phyloP scores from a whole-genome alignment of 2,888 invertebrate species.

The Subacronicta megacephala region DNA sequence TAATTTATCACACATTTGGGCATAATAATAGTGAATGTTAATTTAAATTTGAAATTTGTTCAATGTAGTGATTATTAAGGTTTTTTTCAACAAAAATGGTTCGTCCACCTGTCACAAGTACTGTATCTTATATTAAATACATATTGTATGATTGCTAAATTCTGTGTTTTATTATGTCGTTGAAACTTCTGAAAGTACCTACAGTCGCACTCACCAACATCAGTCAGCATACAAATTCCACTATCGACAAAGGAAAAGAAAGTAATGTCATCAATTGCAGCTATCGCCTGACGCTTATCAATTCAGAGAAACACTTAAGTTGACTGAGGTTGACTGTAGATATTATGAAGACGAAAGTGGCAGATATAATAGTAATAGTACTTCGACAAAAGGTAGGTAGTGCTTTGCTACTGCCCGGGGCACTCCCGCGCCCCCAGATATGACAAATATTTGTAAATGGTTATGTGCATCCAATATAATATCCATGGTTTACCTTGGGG shows the following conservation, averaged over 20 bases:
- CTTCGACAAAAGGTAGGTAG: too few relatives aligned
- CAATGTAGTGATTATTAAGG: slow-evolving; percentile 83
- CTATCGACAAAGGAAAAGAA: background rate
- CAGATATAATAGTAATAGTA: too few relatives aligned
- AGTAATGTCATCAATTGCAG: too few relatives aligned
- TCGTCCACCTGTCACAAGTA: slow-evolving; percentile 89
- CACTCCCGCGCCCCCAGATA: too few relatives aligned
- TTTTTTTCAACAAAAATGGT: slow-evolving; percentile 79
- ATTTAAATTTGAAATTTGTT: slow-evolving; percentile 84
- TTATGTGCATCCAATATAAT: too few relatives aligned
- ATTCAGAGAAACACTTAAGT: too few relatives aligned
- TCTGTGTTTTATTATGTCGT: slow-evolving; percentile 75
- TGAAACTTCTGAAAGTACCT: background rate
- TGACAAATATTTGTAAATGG: too few relatives aligned
- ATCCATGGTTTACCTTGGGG: too few relatives aligned
- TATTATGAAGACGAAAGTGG: too few relatives aligned
- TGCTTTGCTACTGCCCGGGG: too few relatives aligned
- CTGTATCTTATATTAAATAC: slow-evolving; percentile 89
- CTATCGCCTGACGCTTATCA: too few relatives aligned
- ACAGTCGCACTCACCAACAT: background rate
- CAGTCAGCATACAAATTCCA: background rate
- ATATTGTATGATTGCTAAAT: slow-evolving; percentile 88
- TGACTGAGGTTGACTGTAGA: too few relatives aligned
- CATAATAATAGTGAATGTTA: slow-evolving; percentile 86
- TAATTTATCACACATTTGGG: slow-evolving; percentile 89